phyloP scores from a whole-genome alignment of 2,797 vertebrate species.

The Decapterus maruadsi region DNA sequence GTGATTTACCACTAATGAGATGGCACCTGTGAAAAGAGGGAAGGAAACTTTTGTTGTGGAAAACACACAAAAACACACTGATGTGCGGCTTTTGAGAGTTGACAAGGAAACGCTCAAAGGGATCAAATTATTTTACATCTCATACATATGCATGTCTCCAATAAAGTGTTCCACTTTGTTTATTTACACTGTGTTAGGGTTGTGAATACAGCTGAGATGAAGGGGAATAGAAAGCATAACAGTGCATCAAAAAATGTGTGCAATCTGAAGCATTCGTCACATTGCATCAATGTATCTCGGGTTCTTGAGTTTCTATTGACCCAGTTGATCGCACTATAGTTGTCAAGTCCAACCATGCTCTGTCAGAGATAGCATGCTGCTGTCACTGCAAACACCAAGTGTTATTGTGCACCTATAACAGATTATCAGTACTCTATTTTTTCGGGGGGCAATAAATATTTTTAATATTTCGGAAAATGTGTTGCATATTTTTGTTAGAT shows the following conservation, averaged over 20 bases:
- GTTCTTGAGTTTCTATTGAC: slow-evolving; percentile 48
- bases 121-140: slow-evolving; percentile 79
- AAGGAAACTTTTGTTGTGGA: slow-evolving; percentile 81
- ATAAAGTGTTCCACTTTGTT: slow-evolving; percentile 77
- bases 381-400: slow-evolving; percentile 6
- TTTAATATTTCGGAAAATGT: slow-evolving; percentile 1
- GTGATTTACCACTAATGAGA: slow-evolving; percentile 84
- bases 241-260: slow-evolving; percentile 54
- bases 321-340: slow-evolving; percentile 47
- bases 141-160: slow-evolving; percentile 82
- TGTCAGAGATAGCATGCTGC: slow-evolving; percentile 17
- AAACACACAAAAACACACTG: slow-evolving; percentile 60
- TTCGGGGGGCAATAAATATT: background rate
- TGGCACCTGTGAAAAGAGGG: slow-evolving; percentile 75
- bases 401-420: slow-evolving; percentile 13
- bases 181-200: slow-evolving; percentile 69
- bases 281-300: slow-evolving; percentile 48
- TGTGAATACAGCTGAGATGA: slow-evolving; percentile 72
- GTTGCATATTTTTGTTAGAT: background rate
- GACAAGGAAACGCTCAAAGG: slow-evolving; percentile 81
- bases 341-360: slow-evolving; percentile 51
- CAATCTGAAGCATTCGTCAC: slow-evolving; percentile 54
- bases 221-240: slow-evolving; percentile 58
- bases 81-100: slow-evolving; percentile 73
- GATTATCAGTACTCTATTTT: slow-evolving; percentile 1